Evolutionary conservation across 2,888 invertebrate species (phyloP).

Genomic region (Strigamia maritima): DNA sequence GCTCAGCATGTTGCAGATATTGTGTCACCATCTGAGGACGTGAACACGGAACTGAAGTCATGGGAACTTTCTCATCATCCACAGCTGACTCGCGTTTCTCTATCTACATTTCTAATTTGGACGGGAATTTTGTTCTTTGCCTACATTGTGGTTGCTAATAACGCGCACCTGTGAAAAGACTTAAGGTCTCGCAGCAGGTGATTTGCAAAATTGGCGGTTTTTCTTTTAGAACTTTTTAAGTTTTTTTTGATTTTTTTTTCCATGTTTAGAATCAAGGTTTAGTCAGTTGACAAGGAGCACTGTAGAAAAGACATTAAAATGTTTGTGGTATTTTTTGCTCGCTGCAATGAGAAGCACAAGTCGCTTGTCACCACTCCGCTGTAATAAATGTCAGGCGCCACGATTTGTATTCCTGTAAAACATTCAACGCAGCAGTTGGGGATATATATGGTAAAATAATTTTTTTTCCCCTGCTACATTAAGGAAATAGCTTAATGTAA

Average conservation of each 20-base stretch:
- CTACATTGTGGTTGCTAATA: not conserved
- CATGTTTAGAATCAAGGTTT: not conserved
- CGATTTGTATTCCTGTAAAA: not conserved
- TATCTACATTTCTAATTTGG: not conserved
- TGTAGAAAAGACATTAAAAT: not conserved
- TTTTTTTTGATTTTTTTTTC: not conserved
- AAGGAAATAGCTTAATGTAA: not conserved
- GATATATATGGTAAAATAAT: not conserved
- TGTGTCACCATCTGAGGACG: not conserved
- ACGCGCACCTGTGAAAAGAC: not conserved
- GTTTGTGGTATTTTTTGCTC: not conserved
- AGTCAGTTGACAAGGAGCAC: not conserved
- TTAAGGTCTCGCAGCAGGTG: constrained; percentile 16
- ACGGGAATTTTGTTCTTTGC: not conserved
- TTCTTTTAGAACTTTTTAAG: not conserved
- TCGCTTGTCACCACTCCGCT: not conserved
- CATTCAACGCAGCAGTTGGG: not conserved
- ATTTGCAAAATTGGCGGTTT: not conserved
- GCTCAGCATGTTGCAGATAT: not conserved
- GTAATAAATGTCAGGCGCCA: not conserved
- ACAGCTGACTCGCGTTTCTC: not conserved
- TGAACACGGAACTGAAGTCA: not conserved
- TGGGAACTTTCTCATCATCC: not conserved
- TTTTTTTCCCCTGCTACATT: not conserved
- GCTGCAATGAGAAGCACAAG: not conserved